A percentile compares a stretch with the other conserved stretches of the same genome.
phyloP scores from a whole-genome alignment of 2,113 vertebrate species.

The Bostrychus sinensis region DNA sequence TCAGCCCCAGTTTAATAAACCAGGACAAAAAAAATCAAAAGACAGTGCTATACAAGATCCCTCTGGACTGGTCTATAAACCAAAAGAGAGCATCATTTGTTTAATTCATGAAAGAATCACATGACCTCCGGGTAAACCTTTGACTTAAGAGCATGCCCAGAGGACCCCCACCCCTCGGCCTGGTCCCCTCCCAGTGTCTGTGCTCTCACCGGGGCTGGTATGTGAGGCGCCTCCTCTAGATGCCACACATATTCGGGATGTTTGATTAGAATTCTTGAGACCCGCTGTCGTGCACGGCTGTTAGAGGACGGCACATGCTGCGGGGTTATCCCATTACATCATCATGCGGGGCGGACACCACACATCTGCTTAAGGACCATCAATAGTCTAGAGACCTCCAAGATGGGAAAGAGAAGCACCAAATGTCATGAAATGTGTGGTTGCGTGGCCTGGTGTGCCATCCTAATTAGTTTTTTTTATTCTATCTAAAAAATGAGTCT shows the following conservation, averaged over 20 bases:
- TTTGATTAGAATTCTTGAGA: slow-evolving; percentile 55
- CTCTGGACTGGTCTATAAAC: slow-evolving; percentile 28
- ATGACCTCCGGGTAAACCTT: slow-evolving; percentile 60
- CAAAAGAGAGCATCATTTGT: slow-evolving; percentile 41
- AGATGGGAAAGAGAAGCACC: background rate
- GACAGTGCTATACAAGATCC: slow-evolving; percentile 14
- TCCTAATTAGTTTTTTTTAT: background rate
- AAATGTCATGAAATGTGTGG: background rate
- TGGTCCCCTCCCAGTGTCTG: slow-evolving; percentile 23
- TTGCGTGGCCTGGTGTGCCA: background rate
- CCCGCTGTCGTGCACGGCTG: slow-evolving; percentile 34
- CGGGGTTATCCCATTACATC: slow-evolving; percentile 20
- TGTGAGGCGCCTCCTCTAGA: slow-evolving; percentile 63
- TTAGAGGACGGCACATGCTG: background rate
- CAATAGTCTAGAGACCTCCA: background rate
- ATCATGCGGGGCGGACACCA: background rate
- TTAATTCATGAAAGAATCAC: slow-evolving; percentile 63
- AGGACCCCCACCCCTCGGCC: slow-evolving; percentile 21
- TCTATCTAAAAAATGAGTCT: background rate
- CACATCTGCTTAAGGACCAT: background rate
- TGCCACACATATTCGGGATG: slow-evolving; percentile 68
- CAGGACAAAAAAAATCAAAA: slow-evolving; percentile 38
- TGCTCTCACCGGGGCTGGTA: slow-evolving; percentile 36
- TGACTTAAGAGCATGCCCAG: slow-evolving; percentile 53
- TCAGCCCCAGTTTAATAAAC: slow-evolving; percentile 50